Evolutionary conservation across 2,888 invertebrate species (phyloP).

Genomic region (Hypomecis atomaria): DNA sequence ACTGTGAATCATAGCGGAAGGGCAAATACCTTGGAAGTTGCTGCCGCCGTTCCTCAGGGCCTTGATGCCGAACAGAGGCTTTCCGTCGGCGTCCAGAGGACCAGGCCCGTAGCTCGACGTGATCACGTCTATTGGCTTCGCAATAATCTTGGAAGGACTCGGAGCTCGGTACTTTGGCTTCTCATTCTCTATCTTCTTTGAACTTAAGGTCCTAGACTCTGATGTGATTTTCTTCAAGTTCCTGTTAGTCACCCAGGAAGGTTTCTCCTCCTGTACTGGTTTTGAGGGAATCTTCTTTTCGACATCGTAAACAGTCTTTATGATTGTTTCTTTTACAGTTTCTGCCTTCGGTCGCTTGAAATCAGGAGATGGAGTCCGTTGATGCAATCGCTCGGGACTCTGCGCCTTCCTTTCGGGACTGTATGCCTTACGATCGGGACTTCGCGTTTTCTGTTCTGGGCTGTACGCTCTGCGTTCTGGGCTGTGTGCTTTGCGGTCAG

Average conservation of each 20-base stretch:
- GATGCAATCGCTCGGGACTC: constrained; percentile 53
- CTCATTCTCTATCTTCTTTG: constrained; percentile 70
- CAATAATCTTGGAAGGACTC: constrained; percentile 70
- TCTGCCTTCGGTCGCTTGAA: constrained; percentile 61
- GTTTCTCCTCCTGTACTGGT: constrained; percentile 80
- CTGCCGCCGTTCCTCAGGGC: constrained; percentile 87
- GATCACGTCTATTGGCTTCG: constrained; percentile 86
- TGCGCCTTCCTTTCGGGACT: constrained; percentile 44
- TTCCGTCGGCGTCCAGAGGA: constrained; percentile 91
- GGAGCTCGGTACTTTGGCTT: constrained; percentile 71
- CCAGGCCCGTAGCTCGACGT: constrained; percentile 94
- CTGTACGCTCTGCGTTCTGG: constrained; percentile 45
- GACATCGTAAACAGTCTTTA: constrained; percentile 65
- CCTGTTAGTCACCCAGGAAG: constrained; percentile 86
- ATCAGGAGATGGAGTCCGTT: constrained; percentile 67
- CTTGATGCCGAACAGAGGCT: constrained; percentile 91
- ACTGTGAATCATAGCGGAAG: constrained; percentile 43
- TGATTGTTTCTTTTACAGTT: constrained; percentile 61
- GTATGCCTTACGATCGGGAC: constrained; percentile 43
- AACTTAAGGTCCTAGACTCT: constrained; percentile 69
- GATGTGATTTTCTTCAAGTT: constrained; percentile 83
- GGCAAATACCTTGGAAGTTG: constrained; percentile 86
- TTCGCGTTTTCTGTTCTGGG: constrained; percentile 43
- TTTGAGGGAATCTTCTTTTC: constrained; percentile 66
- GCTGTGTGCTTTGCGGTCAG: constrained; percentile 43